Base-by-base conservation (phyloP, 1,140 invertebrate genomes). In the Drosophila teissieri region DNA sequence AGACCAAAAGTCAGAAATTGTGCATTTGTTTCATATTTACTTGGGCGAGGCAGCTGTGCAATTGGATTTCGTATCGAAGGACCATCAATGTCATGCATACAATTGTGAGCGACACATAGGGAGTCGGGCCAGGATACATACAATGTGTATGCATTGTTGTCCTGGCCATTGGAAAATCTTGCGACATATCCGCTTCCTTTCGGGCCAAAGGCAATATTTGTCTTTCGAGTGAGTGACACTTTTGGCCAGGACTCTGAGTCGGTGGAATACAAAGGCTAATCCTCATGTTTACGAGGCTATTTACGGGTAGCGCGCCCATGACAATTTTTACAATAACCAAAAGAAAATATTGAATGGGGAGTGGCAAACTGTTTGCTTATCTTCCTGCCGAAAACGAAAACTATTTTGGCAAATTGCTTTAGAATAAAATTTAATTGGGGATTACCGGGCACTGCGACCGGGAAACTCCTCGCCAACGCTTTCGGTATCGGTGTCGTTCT, bases 391-490 rank as follows among this genome's bases (percentile, higher is more conserved):
- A 63, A 85, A 85, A 62, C 56, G 76, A 89, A 88, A 89, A 84
- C 84, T 88, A 80, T 78, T 88, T 88, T 84, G 73, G 72, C 68
- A 88, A 88, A 88, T 88, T 89, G 84, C 84, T 88, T 89, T 88
- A 84, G 84, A 88, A 89, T 89, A 88, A 88, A 88, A 88, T 88
- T 88, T 88, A 88, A 88, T 88, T 88, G 84, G 76, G 84, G 84
- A 89, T 88, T 88, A 88, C 80, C 72, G 64, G 58, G 42, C 22
- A 27, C 3, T 48, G 46, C 46, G 14, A 48, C 6, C 14, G 67
- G 67, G 64, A 36, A 53, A 72, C 58, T 73, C 57, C 67, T 61
- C 17, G 15, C 22, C 46, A 24, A 24, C 24, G 24, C 8, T 48
- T 31, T 31, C 8, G 31, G 7, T 10, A 3, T 31, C 24, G 12